Conservation (phyloP, 30 jellyfish, hydroid and myxozoan species). For the Aurelia sp. region DNA sequence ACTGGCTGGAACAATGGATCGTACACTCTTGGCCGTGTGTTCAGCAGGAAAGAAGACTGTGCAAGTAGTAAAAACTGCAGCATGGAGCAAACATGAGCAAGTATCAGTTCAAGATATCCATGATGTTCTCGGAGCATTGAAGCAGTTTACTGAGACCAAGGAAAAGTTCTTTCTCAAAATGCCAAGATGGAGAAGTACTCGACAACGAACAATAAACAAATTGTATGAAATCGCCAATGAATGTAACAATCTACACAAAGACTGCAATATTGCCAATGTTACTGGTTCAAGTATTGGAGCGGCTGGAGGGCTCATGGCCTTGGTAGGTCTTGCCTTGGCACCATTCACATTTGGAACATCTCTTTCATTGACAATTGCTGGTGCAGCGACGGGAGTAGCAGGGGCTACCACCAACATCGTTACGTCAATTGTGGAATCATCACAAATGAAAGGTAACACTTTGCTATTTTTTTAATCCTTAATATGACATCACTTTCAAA, state of each 20-base stretch:
- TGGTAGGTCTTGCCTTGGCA: conserved; percentile 30
- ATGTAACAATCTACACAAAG: conserved; percentile 29
- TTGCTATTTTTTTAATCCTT: no score
- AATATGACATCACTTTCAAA: no score
- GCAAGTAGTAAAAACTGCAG: no score
- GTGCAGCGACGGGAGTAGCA: conserved; percentile 47
- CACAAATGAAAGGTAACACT: conserved; percentile 17
- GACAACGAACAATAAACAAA: conserved; percentile 10
- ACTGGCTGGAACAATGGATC: no score
- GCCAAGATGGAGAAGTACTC: conserved; percentile 14
- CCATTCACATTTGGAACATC: conserved; percentile 48
- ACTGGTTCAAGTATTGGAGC: conserved; percentile 61
- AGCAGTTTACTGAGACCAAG: not conserved
- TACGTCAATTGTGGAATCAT: conserved; percentile 39
- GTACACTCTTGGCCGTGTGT: no score
- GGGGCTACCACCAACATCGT: conserved; percentile 43
- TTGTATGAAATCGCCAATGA: conserved; percentile 23
- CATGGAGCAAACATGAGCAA: no score
- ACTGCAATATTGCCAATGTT: conserved; percentile 49
- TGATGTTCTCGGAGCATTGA: no score
- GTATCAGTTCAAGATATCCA: no score
- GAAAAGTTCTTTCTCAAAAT: conserved; percentile 1
- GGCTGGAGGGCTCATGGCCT: conserved; percentile 43
- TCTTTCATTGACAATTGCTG: conserved; percentile 27
- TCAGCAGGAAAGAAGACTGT: no score